Percentiles rank a stretch among this genome's conserved stretches.
Evolutionary conservation across 2,888 invertebrate genomes (phyloP).

Genomic region (Megalurothrips usitatus): DNA sequence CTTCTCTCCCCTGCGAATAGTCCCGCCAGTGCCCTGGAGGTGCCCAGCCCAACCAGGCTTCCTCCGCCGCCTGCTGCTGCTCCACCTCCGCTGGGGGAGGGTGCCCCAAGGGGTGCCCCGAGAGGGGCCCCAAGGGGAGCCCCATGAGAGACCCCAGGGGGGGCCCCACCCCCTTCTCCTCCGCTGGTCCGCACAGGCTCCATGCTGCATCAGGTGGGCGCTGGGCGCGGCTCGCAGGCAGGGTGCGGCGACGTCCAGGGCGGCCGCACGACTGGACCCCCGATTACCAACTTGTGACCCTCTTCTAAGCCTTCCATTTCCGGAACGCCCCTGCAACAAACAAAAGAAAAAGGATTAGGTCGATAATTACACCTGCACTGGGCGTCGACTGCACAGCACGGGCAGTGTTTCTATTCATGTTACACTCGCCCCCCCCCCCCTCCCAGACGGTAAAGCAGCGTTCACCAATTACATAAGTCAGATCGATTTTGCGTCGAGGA

Average conservation of each 20-base stretch:
- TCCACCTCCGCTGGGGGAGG: conserved; percentile 21
- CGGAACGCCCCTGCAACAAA: neutral
- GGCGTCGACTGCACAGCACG: too few species aligned
- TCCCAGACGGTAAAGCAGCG: too few species aligned
- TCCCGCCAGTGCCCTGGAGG: neutral
- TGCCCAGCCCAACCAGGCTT: neutral
- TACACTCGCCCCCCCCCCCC: too few species aligned
- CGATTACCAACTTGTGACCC: neutral
- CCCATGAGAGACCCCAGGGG: neutral
- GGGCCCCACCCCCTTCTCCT: conserved; percentile 5
- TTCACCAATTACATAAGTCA: too few species aligned
- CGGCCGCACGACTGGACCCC: conserved; percentile 18
- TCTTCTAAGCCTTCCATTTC: conserved; percentile 11
- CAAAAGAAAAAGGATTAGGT: neutral
- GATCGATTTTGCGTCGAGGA: too few species aligned
- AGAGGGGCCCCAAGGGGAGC: conserved; percentile 2
- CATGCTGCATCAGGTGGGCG: conserved; percentile 23
- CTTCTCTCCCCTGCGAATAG: neutral
- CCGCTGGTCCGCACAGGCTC: conserved; percentile 14
- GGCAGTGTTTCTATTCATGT: too few species aligned
- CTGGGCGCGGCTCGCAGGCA: neutral
- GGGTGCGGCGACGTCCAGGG: conserved; percentile 15
- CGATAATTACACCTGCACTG: neutral
- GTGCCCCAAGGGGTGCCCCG: conserved; percentile 8
- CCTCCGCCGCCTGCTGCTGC: conserved; percentile 18